Evolutionary conservation across 2,888 invertebrate species (phyloP), one percentile per base, ranked within the genome.

Genomic region (Oxycera nigricornis): DNA sequence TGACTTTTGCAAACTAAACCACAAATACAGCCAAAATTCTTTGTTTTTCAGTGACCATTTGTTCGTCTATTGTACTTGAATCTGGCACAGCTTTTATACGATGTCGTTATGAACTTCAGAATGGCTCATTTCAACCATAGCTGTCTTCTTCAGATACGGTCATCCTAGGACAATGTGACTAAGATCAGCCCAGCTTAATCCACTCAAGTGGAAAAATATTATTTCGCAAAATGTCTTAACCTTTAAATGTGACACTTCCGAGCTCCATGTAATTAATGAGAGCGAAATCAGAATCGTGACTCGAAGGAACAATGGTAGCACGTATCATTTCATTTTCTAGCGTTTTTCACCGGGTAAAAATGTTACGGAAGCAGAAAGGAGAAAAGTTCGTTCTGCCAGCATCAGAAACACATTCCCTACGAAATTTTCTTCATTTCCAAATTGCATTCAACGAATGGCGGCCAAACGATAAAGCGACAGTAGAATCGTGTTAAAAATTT

Each of bases 401-500:
- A 46, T 46, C 46, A n/a, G 3, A 46, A 46, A n/a, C 46, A 14
- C 11, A 17, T 57, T 28, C 57, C 11, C 26, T 4, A 26, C 14
- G 14, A 26, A 57, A 11, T 22, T 26, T 57, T 28, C 57, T 26
- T 57, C n/a, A 57, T 24, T 57, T 57, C 9, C 26, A 57, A 57
- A 57, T 57, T 57, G 28, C 14, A 17, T 46, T 2, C 17, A 57
- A 14, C 28, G 57, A 57, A 57, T 26, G 26, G 28, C 14, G 46
- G 46, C 3, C 46, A 11, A 46, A 17, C 55, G 17, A 55, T 22
- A 55, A 9, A 24, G 24, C 55, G 4, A 22, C 24, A 17, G 55
- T 4, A n/a, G 50, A 17, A 14, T 68, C n/a, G 52, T 68, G 30
- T 68, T 50, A 50, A 68, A 35, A 17, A 52, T 70, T 70, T 70